phyloP scores from a whole-genome alignment of 2,888 invertebrate species.

The Epistrophe grossulariae region DNA sequence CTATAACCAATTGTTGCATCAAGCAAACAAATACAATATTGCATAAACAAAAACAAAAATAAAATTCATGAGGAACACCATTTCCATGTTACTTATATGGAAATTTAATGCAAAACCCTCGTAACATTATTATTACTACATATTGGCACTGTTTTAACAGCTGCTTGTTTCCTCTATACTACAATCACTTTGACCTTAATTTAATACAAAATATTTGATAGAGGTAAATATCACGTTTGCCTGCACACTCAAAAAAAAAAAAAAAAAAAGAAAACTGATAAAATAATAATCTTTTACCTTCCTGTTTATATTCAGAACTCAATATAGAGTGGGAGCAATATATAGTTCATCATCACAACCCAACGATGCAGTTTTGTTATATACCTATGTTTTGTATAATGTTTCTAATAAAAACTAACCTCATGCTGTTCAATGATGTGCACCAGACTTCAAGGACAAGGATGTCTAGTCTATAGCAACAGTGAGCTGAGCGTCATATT shows the following conservation, averaged over 20 bases:
- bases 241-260: too few relatives aligned
- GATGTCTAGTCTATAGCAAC: background rate
- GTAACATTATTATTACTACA: background rate
- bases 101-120: too few relatives aligned
- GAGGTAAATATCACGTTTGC: background rate
- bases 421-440: conserved; percentile 36
- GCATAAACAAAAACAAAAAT: too few relatives aligned
- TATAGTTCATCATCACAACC: background rate
- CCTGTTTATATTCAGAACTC: conserved; percentile 15
- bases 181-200: conserved; percentile 19
- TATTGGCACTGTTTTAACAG: background rate
- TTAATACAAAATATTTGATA: conserved; percentile 11
- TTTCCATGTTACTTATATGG: too few relatives aligned
- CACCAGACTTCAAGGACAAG: conserved; percentile 11
- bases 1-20: too few relatives aligned
- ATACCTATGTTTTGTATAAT: too few relatives aligned
- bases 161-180: background rate
- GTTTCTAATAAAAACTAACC: conserved; percentile 12
- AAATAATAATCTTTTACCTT: conserved; percentile 25
- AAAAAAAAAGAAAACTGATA: background rate
- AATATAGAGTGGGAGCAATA: background rate
- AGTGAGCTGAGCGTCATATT: conserved; percentile 1
- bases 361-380: background rate
- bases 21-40: too few relatives aligned
- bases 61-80: too few relatives aligned